phyloP scores from a whole-genome alignment of 2,113 vertebrate species.

The Planiliza haematocheilus region DNA sequence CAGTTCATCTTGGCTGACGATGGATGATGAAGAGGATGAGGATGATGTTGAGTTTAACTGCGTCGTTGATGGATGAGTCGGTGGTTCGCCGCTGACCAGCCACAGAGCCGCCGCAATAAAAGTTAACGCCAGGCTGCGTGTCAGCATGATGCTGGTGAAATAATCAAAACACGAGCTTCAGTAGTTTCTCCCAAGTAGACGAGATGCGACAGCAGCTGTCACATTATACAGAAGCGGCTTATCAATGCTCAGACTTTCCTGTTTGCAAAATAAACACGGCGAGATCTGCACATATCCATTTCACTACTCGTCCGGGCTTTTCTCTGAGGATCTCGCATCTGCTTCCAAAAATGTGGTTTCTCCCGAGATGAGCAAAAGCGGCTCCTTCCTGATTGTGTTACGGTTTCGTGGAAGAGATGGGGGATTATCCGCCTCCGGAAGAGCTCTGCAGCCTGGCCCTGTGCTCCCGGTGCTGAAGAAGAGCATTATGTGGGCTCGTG shows the following conservation, averaged over 20 bases:
- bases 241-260: constrained; percentile 10
- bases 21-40: constrained; percentile 36
- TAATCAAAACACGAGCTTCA: not conserved
- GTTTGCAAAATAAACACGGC: constrained; percentile 13
- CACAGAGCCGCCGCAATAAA: constrained; percentile 61
- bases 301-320: not conserved
- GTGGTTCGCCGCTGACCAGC: constrained; percentile 56
- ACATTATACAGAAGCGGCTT: constrained; percentile 48
- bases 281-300: constrained; percentile 37
- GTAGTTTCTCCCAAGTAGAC: constrained; percentile 19
- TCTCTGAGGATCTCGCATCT: constrained; percentile 7
- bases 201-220: constrained; percentile 65
- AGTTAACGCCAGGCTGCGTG: constrained; percentile 50
- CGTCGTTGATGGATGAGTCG: constrained; percentile 61
- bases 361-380: constrained; percentile 17
- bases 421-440: constrained; percentile 78
- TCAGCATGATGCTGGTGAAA: constrained; percentile 57
- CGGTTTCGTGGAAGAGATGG: constrained; percentile 53
- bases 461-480: constrained; percentile 47
- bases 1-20: constrained; percentile 25
- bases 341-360: constrained; percentile 23
- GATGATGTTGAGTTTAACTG: constrained; percentile 72
- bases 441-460: constrained; percentile 57
- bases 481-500: constrained; percentile 45
- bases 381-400: constrained; percentile 61